Evolutionary conservation across 2,888 invertebrate genomes (phyloP).

Genomic region (Phyllotreta striolata): DNA sequence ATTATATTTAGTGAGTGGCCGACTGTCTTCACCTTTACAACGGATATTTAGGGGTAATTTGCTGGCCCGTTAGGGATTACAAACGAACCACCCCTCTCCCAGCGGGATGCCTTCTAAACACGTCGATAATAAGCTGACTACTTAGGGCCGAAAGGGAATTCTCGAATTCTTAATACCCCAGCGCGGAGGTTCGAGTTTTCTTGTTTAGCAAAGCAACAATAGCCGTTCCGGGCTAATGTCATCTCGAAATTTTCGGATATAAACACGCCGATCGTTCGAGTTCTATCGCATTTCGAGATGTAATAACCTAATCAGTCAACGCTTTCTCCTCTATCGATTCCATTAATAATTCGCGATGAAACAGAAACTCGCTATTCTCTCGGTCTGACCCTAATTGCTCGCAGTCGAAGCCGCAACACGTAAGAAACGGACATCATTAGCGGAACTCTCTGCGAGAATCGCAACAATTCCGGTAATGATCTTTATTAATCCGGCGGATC

Average conservation of each 20-base stretch:
- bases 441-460: constrained; percentile 31
- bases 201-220: constrained; percentile 2
- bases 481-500: constrained; percentile 56
- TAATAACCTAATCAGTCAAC: constrained; percentile 20
- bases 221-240: neutral
- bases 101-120: constrained; percentile 51
- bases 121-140: constrained; percentile 47
- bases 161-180: constrained; percentile 40
- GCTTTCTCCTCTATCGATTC: constrained; percentile 22
- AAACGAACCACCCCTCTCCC: constrained; percentile 57
- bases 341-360: constrained; percentile 25
- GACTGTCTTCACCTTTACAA: constrained; percentile 40
- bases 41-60: constrained; percentile 50
- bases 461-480: constrained; percentile 42
- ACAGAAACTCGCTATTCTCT: constrained; percentile 26
- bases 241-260: no score
- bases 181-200: constrained; percentile 14
- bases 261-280: neutral
- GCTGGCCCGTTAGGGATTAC: constrained; percentile 49
- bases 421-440: constrained; percentile 42
- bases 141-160: constrained; percentile 45
- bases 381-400: constrained; percentile 34
- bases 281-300: constrained; percentile 1
- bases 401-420: constrained; percentile 32
- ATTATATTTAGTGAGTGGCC: constrained; percentile 40